Conservation (phyloP, 2,113 vertebrate genomes). For the Seriola quinqueradiata region DNA sequence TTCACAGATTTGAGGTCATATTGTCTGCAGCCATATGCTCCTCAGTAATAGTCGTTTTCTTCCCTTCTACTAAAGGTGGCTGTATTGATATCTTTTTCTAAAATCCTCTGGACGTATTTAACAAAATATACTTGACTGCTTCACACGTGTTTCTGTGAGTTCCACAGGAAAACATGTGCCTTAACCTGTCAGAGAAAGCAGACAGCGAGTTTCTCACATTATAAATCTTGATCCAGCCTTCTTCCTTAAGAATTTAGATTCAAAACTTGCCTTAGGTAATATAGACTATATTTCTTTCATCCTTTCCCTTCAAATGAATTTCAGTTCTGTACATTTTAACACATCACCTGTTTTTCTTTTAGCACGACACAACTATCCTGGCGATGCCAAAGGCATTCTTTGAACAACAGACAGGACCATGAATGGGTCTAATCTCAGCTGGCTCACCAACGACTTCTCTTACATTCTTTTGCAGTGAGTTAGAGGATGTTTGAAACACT, state of each 20-base stretch:
- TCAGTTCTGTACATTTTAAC: slow-evolving; percentile 43
- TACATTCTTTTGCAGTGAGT: slow-evolving; percentile 62
- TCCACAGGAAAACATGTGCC: slow-evolving; percentile 25
- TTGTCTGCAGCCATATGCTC: slow-evolving; percentile 13
- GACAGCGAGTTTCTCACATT: slow-evolving; percentile 52
- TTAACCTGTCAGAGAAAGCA: slow-evolving; percentile 51
- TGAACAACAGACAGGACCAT: slow-evolving; percentile 28
- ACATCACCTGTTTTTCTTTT: slow-evolving; percentile 62
- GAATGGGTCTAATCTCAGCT: slow-evolving; percentile 52
- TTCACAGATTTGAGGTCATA: slow-evolving; percentile 26
- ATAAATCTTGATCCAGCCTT: slow-evolving; percentile 71
- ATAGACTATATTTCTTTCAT: slow-evolving; percentile 42
- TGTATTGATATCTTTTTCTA: slow-evolving; percentile 11
- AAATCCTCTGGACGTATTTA: slow-evolving; percentile 1
- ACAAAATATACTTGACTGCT: neutral
- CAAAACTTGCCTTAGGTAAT: slow-evolving; percentile 63
- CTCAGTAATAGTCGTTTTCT: neutral
- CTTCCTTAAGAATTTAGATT: slow-evolving; percentile 54
- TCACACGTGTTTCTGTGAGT: slow-evolving; percentile 36
- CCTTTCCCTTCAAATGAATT: slow-evolving; percentile 37
- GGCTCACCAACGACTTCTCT: slow-evolving; percentile 31
- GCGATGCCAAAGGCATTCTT: slow-evolving; percentile 35
- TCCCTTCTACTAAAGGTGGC: neutral
- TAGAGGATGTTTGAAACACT: slow-evolving; percentile 47
- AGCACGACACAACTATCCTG: neutral